Base-by-base conservation (phyloP, 2,797 vertebrate species). In the Ctenopoma kingsleyae region DNA sequence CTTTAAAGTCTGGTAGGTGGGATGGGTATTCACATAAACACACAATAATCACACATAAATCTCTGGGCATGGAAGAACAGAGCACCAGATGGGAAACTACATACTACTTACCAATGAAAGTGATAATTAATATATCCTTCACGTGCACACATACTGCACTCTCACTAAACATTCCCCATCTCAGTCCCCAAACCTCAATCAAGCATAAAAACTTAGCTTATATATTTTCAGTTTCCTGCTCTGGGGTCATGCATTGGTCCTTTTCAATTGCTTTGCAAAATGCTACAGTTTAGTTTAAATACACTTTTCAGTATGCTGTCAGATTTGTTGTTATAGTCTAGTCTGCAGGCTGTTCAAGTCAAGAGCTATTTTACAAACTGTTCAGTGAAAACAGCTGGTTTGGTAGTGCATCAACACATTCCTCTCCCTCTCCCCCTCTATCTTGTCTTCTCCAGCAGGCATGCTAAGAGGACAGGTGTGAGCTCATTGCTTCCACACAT, bases 401-500 rank as follows among this genome's bases (percentile, higher is more conserved):
- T 72, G 36, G 78, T 82, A 7, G 74, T 41, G 72, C 76, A 83
- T 76, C 67, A 19, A 80, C 71, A 41, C 85, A 89, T 90, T 85
- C 87, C 78, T 71, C 12, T 50, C 65, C 10, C 65, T 27, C 25
- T 7, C 57, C 23, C 64, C 44, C 22, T 53, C 66, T 55, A 67
- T 84, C 86, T 86, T 74, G 73, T 87, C 84, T 84, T 76, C 67
- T 49, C 6, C n/a, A 66, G 54, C 76, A 82, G 71, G 30, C 81
- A 70, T 62, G 64, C 82, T 84, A 79, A 78, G 72, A 71, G 75
- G 87, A 90, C 91, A 93, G 91, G 90, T 93, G 91, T 89, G 86
- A 73, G 85, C 57, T 80, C 52, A 81, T 73, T 80, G 73, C 82
- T 70, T 82, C 58, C 44, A 58, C 84, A 83, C 73, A 84, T 74